A percentile compares a stretch with the other conserved stretches of the same genome.
These are phyloP conservation scores for Dynastes maya DNA, from an alignment of 2,888 invertebrate species.

Conservation along the genomic window DNA sequence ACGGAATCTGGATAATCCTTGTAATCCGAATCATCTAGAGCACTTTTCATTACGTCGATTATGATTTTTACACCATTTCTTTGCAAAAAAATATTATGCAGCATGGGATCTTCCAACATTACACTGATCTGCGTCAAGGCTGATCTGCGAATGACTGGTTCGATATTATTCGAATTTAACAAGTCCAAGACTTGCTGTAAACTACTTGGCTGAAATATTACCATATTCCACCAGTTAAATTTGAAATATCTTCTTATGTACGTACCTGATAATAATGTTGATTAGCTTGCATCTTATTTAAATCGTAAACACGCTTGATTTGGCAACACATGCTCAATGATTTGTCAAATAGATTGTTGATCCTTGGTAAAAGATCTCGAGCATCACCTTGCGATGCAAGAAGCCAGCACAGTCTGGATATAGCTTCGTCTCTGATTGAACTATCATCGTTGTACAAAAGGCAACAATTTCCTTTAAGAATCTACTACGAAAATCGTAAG, in stretches of 20 bases:
- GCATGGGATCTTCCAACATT: constrained; percentile 76
- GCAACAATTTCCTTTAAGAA: constrained; percentile 72
- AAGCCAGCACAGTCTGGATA: constrained; percentile 72
- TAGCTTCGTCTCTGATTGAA: constrained; percentile 71
- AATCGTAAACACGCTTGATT: constrained; percentile 65
- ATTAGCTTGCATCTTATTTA: constrained; percentile 63
- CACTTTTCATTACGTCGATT: constrained; percentile 70
- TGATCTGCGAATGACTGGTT: constrained; percentile 79
- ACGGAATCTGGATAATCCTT: constrained; percentile 73
- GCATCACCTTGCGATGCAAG: constrained; percentile 70
- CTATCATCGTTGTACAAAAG: constrained; percentile 70
- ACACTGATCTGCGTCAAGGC: constrained; percentile 80
- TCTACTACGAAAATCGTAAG: constrained; percentile 60
- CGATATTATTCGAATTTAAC: constrained; percentile 68
- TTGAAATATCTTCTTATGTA: not conserved
- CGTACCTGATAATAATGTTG: constrained; percentile 69
- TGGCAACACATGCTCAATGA: constrained; percentile 70
- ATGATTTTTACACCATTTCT: constrained; percentile 74
- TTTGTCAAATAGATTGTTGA: constrained; percentile 71
- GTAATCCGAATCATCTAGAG: constrained; percentile 70
- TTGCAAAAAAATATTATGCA: constrained; percentile 76
- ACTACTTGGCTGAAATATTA: constrained; percentile 70
- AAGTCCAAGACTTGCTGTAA: constrained; percentile 70
- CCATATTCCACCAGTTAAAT: not conserved
- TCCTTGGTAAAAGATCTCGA: constrained; percentile 69